Evolutionary conservation across 2,113 vertebrate species (phyloP).

Genomic region (Coryphaenoides rupestris): DNA sequence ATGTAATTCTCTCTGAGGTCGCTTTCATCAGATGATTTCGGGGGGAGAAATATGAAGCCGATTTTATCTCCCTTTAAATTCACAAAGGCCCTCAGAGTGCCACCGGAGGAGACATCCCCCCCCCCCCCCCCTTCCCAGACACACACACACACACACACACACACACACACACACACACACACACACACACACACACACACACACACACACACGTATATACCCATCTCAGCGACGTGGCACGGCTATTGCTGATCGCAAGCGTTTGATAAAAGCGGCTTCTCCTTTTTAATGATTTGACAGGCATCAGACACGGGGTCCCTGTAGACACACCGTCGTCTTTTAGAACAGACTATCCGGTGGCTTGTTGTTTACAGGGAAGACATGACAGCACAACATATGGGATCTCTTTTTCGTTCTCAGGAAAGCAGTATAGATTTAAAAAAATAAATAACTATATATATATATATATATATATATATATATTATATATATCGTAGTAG

Average conservation of each 20-base stretch:
- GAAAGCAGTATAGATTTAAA: constrained; percentile 67
- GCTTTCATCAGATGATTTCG: constrained; percentile 74
- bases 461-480: too few species aligned
- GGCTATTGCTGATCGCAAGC: constrained; percentile 75
- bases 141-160: neutral
- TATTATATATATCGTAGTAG: too few species aligned
- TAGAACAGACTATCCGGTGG: constrained; percentile 70
- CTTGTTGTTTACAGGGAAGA: constrained; percentile 79
- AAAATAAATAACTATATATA: too few species aligned
- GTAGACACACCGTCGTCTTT: constrained; percentile 64
- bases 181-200: constrained; percentile 50
- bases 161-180: too few species aligned
- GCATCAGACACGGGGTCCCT: constrained; percentile 75
- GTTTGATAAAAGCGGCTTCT: constrained; percentile 80
- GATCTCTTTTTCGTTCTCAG: constrained; percentile 47
- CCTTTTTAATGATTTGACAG: constrained; percentile 81
- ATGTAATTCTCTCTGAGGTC: constrained; percentile 70
- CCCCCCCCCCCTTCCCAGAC: neutral
- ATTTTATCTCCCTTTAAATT: constrained; percentile 81
- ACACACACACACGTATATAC: too few species aligned
- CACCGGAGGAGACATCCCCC: constrained; percentile 49
- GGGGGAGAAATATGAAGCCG: constrained; percentile 74
- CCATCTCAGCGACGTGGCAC: constrained; percentile 67
- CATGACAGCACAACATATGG: constrained; percentile 71
- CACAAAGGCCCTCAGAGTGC: constrained; percentile 74